These are phyloP conservation scores for Macrotis lagotis DNA, from an alignment of 2,113 vertebrate species.

Conservation along the genomic window DNA sequence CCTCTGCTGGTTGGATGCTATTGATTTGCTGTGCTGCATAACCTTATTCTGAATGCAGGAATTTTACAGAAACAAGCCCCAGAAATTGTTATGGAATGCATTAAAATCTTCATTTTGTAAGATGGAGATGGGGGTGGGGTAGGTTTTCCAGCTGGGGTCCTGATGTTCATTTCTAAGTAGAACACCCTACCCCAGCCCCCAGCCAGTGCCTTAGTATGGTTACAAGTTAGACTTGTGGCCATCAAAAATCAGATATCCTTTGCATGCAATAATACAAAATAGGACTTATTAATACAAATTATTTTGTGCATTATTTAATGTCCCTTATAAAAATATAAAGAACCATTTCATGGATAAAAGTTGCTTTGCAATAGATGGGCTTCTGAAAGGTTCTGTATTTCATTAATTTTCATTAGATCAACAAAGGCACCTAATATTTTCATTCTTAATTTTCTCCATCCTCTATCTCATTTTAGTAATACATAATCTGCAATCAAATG, in stretches of 20 bases:
- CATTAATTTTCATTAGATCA: neutral
- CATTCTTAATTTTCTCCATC: neutral
- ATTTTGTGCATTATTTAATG: neutral
- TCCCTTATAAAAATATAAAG: neutral
- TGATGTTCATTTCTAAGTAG: neutral
- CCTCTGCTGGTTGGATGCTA: neutral
- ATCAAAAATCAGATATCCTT: neutral
- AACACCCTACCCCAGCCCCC: neutral
- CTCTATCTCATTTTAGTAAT: neutral
- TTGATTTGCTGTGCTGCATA: neutral
- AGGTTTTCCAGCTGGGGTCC: neutral
- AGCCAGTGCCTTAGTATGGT: neutral
- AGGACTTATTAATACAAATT: neutral
- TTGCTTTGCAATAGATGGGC: neutral
- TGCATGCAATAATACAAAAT: neutral
- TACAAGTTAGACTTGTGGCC: neutral
- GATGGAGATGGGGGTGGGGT: neutral
- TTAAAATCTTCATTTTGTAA: neutral
- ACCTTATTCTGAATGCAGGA: neutral
- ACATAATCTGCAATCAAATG: neutral
- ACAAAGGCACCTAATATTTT: neutral
- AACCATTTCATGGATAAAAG: too few relatives aligned
- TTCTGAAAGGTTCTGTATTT: neutral
- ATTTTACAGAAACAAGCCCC: neutral
- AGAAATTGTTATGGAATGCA: neutral